Percentiles rank a stretch among this genome's conserved stretches.
Evolutionary conservation across 1,140 invertebrate genomes (phyloP).

Genomic region (Heliconius eleuchia): DNA sequence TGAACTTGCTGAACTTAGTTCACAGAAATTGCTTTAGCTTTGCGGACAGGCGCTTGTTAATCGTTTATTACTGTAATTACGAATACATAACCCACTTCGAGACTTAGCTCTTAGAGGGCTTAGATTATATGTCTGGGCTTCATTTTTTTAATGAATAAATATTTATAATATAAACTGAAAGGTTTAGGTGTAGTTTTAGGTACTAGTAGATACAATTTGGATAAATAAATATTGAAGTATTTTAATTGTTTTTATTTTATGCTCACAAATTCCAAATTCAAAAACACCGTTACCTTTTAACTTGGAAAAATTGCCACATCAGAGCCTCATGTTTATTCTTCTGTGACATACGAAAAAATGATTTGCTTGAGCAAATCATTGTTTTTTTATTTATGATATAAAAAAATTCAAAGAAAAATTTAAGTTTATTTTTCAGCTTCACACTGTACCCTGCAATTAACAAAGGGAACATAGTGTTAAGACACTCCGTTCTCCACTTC

Average conservation of each 20-base stretch:
- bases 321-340: no score
- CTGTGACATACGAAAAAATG: no score
- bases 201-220: not conserved
- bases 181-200: not conserved
- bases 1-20: slow-evolving; percentile 3
- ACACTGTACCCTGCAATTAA: no score
- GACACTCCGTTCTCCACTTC: not conserved
- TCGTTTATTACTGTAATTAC: not conserved
- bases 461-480: no score
- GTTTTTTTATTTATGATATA: no score
- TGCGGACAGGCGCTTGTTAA: not conserved
- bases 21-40: not conserved
- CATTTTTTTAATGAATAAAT: not conserved
- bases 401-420: no score
- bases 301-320: no score
- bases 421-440: no score
- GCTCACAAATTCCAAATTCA: no score
- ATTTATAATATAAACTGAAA: not conserved
- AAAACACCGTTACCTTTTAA: no score
- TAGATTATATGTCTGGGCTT: not conserved
- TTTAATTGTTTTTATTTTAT: not conserved
- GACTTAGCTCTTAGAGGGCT: not conserved
- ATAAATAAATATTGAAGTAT: not conserved
- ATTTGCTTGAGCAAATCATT: no score
- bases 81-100: not conserved